These are phyloP conservation scores for Phylloscopus trochilus DNA, from an alignment of 2,113 vertebrate species.

Conservation along the genomic window DNA sequence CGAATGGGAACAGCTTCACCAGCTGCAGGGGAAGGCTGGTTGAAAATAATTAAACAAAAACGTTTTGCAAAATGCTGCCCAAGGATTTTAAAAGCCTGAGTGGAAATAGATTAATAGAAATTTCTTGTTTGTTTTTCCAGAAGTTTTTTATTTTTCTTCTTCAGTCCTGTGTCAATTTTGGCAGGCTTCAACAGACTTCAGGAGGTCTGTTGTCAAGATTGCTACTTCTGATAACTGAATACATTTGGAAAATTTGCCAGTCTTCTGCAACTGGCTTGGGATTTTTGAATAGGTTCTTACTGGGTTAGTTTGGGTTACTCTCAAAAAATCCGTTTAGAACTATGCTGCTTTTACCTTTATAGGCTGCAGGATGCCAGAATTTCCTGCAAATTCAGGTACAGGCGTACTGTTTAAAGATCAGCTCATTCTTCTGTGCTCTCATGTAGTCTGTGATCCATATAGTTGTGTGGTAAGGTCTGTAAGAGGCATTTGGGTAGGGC, in stretches of 20 bases:
- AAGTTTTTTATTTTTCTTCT: neutral
- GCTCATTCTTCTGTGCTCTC: rapidly evolving
- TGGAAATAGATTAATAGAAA: neutral
- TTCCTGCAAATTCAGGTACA: conserved; percentile 1
- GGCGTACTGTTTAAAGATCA: neutral
- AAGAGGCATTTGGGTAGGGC: neutral
- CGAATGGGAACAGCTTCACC: neutral
- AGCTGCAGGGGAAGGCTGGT: neutral
- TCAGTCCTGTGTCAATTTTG: neutral
- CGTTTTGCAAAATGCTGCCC: neutral
- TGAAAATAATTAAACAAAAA: conserved; percentile 2
- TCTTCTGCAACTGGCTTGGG: neutral
- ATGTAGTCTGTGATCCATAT: neutral
- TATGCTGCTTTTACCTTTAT: neutral
- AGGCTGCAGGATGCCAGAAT: conserved; percentile 29
- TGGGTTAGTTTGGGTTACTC: neutral
- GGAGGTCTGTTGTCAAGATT: neutral
- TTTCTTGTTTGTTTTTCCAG: neutral
- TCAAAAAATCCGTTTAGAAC: neutral
- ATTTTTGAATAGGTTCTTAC: neutral
- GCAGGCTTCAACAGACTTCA: neutral
- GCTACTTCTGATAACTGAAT: neutral
- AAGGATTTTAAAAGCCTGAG: neutral
- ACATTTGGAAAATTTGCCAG: neutral
- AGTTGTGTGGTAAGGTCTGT: rapidly evolving